These are phyloP conservation scores for Steatornis caripensis DNA, from an alignment of 2,113 vertebrate species.

Conservation along the genomic window DNA sequence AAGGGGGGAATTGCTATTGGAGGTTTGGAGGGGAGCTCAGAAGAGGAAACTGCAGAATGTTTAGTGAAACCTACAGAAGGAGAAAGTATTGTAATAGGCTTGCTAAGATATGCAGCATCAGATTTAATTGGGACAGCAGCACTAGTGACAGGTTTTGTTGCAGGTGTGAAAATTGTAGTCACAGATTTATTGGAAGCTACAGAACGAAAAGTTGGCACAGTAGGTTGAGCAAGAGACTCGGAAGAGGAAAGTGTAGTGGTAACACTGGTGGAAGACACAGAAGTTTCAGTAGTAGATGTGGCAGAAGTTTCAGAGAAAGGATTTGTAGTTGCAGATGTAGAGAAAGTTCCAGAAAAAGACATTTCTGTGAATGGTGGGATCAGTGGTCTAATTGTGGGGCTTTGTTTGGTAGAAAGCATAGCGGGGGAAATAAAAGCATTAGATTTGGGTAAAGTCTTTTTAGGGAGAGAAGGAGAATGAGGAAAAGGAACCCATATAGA, in stretches of 20 bases:
- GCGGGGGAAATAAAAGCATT: background rate
- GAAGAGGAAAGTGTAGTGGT: background rate
- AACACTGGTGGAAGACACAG: background rate
- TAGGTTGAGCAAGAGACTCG: background rate
- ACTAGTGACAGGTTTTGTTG: background rate
- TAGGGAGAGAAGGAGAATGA: background rate
- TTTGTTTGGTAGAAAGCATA: background rate
- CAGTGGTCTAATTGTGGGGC: background rate
- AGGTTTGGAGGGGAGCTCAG: background rate
- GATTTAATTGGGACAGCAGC: background rate
- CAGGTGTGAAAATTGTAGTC: background rate
- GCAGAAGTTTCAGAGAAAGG: background rate
- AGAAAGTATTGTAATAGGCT: background rate
- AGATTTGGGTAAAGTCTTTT: background rate
- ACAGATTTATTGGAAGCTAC: background rate
- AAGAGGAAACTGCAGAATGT: background rate
- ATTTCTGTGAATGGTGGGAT: background rate
- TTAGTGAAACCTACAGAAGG: constrained; percentile 35
- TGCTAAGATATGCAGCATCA: background rate
- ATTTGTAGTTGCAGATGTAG: background rate
- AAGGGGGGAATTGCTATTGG: background rate
- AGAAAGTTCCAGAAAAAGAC: background rate
- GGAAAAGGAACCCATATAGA: constrained; percentile 22
- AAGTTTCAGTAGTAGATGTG: background rate
- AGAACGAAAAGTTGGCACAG: background rate